A percentile compares a stretch with the other conserved stretches of the same genome.
Evolutionary conservation across 35 echinoderm and acorn worm species (phyloP).

Genomic region (Eucidaris tribuloides): DNA sequence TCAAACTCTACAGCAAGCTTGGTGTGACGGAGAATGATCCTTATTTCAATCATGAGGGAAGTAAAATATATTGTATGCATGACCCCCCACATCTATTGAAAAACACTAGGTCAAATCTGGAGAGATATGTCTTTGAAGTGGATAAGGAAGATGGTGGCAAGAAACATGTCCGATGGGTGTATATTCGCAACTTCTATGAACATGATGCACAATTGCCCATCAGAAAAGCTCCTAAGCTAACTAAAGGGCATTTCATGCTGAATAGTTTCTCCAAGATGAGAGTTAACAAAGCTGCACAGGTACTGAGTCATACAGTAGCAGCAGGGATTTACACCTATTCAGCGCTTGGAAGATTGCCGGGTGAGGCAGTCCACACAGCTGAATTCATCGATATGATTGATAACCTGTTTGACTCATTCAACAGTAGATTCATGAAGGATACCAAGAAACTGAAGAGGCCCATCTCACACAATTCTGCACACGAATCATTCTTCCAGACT

Average conservation of each 20-base stretch:
- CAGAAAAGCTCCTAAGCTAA: constrained; percentile 35
- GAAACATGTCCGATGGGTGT: constrained; percentile 7
- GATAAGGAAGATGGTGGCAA: background rate
- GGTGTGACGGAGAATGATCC: background rate
- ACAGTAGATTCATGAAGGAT: constrained; percentile 38
- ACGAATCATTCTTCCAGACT: constrained; percentile 25
- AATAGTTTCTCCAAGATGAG: constrained; percentile 1
- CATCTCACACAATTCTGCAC: constrained; percentile 19
- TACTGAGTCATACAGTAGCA: constrained; percentile 6
- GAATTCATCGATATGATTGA: constrained; percentile 42
- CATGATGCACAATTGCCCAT: constrained; percentile 2
- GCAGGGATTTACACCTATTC: background rate
- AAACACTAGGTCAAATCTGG: background rate
- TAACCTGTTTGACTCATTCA: constrained; percentile 41
- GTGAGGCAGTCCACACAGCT: constrained; percentile 42
- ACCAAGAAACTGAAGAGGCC: constrained; percentile 44
- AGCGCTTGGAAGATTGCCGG: background rate
- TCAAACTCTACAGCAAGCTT: constrained; percentile 4
- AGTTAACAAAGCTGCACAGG: background rate
- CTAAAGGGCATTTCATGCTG: constrained; percentile 17
- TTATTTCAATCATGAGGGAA: background rate
- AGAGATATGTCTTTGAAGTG: background rate
- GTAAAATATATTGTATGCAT: constrained; percentile 33
- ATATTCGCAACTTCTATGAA: constrained; percentile 29
- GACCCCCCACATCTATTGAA: constrained; percentile 25